Conservation (phyloP, 2,888 invertebrate genomes). For the Zonitis immaculata region DNA sequence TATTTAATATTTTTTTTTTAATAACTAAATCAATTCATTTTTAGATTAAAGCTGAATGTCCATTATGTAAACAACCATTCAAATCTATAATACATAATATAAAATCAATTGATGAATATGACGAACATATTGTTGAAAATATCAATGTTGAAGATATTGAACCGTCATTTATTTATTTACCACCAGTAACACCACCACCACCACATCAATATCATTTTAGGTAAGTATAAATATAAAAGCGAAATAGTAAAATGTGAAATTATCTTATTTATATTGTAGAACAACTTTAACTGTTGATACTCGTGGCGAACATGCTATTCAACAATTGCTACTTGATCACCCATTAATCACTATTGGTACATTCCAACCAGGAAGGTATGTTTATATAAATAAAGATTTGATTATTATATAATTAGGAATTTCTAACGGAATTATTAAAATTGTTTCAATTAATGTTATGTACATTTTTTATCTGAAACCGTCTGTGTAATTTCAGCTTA, state of each 20-base stretch:
- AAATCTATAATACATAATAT: conserved; percentile 91
- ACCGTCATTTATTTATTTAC: conserved; percentile 13
- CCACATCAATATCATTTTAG: conserved; percentile 47
- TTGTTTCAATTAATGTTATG: too few relatives aligned
- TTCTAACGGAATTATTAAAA: neutral
- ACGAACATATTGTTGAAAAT: conserved; percentile 63
- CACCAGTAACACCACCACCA: conserved; percentile 28
- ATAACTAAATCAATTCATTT: conserved; percentile 1
- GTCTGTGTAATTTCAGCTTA: too few relatives aligned
- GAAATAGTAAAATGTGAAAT: neutral
- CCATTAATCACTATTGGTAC: conserved; percentile 38
- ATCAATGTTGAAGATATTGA: conserved; percentile 35
- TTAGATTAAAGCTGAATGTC: conserved; percentile 87
- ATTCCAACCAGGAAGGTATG: conserved; percentile 28
- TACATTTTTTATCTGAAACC: too few relatives aligned
- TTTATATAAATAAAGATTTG: too few relatives aligned
- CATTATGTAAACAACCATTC: conserved; percentile 89
- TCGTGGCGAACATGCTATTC: conserved; percentile 57
- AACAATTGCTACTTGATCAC: conserved; percentile 54
- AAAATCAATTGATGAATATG: conserved; percentile 79
- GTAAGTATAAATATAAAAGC: conserved; percentile 26
- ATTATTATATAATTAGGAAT: too few relatives aligned
- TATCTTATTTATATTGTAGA: conserved; percentile 46
- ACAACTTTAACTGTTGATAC: conserved; percentile 65
- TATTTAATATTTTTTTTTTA: neutral